Conservation (phyloP, 2,797 vertebrate genomes). For the Gymnoscopelus microlampas region DNA sequence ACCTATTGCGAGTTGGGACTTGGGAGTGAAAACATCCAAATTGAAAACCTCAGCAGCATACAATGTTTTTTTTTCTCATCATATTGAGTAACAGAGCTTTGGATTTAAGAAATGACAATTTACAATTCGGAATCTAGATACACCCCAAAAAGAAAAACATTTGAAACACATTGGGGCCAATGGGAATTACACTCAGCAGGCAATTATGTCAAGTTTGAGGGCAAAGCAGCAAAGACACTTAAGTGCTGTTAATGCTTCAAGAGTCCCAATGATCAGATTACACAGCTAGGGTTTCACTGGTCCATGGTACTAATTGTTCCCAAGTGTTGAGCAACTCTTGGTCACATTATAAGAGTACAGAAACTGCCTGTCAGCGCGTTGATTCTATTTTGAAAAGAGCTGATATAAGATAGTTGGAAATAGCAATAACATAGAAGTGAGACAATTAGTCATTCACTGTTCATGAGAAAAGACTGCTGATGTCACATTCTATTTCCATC, state of each 20-base stretch:
- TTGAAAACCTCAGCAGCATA: no score
- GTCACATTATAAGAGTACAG: constrained; percentile 47
- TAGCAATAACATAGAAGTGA: constrained; percentile 49
- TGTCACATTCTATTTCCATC: no score
- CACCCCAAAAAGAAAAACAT: no score
- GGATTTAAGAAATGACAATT: no score
- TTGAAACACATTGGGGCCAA: no score
- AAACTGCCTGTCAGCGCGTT: constrained; percentile 59
- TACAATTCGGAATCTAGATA: no score
- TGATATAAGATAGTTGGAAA: constrained; percentile 29
- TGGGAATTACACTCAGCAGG: no score
- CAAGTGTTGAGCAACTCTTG: constrained; percentile 24
- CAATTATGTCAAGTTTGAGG: no score
- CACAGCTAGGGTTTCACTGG: constrained; percentile 7
- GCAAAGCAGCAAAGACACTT: no score
- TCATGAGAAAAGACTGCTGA: constrained; percentile 10
- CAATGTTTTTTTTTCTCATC: not conserved
- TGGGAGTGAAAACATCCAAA: no score
- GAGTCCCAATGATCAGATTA: not conserved
- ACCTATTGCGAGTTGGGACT: no score
- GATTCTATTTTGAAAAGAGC: constrained; percentile 45
- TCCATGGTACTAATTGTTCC: constrained; percentile 27
- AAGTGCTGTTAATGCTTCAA: no score
- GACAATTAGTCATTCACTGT: constrained; percentile 42
- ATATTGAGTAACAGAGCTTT: not conserved